Evolutionary conservation across 2,888 invertebrate species (phyloP), one percentile per base, ranked within the genome.

Genomic region (Lysandra coridon): DNA sequence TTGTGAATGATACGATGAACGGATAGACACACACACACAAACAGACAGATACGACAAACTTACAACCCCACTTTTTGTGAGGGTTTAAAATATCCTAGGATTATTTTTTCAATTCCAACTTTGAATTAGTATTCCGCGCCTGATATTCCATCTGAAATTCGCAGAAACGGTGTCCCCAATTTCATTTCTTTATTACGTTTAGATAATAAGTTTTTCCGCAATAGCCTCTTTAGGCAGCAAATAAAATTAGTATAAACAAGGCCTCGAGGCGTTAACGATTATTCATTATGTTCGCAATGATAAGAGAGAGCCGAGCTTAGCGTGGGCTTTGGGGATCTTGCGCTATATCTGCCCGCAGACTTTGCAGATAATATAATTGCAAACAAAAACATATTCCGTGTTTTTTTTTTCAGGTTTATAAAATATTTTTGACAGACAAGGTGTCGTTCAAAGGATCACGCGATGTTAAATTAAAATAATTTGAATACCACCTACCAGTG

Each of bases 211-310:
- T 75, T 30, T 53, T 53, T 57, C 57, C 76, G 57, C 53, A 53
- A 33, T 57, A 33, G 23, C 30, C 33, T 33, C 74, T 57, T 33
- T 30, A 53, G 53, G 53, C 76, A 30, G 49, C 76, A 76, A 76
- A 76, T 57, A 76, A 76, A 76, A 76, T 76, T 76, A 76, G 76
- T 53, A 76, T 57, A 53, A 76, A 76, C 76, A 57, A 49, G 53
- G 53, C 17, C 76, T 57, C 49, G 33, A 76, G 57, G 76, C 76
- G 76, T 76, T 76, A 57, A 57, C 76, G 76, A 33, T 76, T 76
- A 76, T 57, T 57, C 76, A 76, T 76, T 76, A 76, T 57, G 76
- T 76, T 76, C 33, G 76, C 76, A 33, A 33, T 76, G 57, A 76
- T 76, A 76, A 57, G 30, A 33, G 33, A 7, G 76, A 57, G 57